A percentile compares a stretch with the other conserved stretches of the same genome.
Conservation (phyloP, 2,888 invertebrate genomes). For the Drosophila engyochracea region DNA sequence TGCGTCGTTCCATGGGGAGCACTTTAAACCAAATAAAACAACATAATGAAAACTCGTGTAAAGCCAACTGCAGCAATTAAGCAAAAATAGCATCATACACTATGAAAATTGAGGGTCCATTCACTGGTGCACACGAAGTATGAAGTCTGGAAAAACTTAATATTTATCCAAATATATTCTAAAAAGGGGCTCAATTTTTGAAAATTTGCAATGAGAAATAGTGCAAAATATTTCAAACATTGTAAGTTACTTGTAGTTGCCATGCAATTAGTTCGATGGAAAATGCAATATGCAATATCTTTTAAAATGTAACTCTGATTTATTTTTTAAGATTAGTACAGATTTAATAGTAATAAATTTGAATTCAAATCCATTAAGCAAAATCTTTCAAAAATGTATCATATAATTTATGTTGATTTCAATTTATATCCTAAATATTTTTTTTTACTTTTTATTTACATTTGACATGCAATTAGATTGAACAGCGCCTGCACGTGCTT, state of each 20-base stretch:
- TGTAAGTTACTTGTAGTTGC: not conserved
- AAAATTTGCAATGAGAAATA: not conserved
- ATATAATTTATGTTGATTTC: not conserved
- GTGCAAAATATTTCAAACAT: not conserved
- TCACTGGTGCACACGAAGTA: too few relatives aligned
- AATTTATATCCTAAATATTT: not conserved
- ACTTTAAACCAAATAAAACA: slow-evolving; percentile 51
- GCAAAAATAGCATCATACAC: slow-evolving; percentile 27
- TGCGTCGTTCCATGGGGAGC: slow-evolving; percentile 39
- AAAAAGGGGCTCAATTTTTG: not conserved
- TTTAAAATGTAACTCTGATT: not conserved
- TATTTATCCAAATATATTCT: not conserved
- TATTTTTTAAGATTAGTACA: not conserved
- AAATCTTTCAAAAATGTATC: not conserved
- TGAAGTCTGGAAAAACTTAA: not conserved
- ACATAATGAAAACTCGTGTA: slow-evolving; percentile 12
- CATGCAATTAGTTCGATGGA: not conserved
- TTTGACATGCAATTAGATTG: slow-evolving; percentile 70
- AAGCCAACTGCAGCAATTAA: slow-evolving; percentile 40
- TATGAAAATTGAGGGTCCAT: slow-evolving; percentile 4
- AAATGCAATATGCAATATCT: not conserved
- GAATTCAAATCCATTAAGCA: not conserved
- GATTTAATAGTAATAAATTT: not conserved
- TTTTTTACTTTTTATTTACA: slow-evolving; percentile 41
- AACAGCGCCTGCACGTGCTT: slow-evolving; percentile 70